Evolutionary conservation across 2,888 invertebrate genomes (phyloP).

Genomic region (Lasioglossum oenotherae): DNA sequence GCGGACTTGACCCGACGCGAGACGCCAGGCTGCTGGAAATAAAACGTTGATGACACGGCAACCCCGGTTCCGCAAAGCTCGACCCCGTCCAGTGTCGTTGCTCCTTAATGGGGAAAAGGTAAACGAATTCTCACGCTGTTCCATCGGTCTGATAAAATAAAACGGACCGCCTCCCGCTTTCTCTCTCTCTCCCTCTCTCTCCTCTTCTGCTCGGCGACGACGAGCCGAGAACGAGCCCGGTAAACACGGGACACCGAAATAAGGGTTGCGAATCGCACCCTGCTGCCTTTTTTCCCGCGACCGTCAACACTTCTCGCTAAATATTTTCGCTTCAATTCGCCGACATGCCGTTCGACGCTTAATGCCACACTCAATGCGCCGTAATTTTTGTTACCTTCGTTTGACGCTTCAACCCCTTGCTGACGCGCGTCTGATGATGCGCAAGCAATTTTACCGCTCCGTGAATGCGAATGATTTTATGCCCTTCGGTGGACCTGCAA

Average conservation of each 20-base stretch:
- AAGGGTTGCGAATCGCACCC: slow-evolving; percentile 32
- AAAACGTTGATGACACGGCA: slow-evolving; percentile 79
- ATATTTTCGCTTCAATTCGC: slow-evolving; percentile 1
- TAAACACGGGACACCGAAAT: slow-evolving; percentile 48
- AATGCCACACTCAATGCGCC: neutral
- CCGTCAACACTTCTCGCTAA: slow-evolving; percentile 4
- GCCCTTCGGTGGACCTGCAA: neutral
- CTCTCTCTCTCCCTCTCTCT: slow-evolving; percentile 44
- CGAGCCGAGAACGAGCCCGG: slow-evolving; percentile 47
- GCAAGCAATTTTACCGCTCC: neutral
- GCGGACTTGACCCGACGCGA: slow-evolving; percentile 32
- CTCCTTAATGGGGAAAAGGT: slow-evolving; percentile 78
- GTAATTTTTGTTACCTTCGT: neutral
- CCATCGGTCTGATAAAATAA: slow-evolving; percentile 75
- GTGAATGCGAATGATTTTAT: neutral
- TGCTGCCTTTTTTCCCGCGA: neutral
- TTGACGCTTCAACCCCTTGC: neutral
- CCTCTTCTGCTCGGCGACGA: slow-evolving; percentile 50
- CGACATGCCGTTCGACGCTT: slow-evolving; percentile 4
- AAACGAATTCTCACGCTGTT: slow-evolving; percentile 80
- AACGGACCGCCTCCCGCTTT: slow-evolving; percentile 57
- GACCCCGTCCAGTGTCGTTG: slow-evolving; percentile 69
- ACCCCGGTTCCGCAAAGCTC: slow-evolving; percentile 72
- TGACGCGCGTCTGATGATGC: neutral
- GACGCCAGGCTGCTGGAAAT: slow-evolving; percentile 65